Evolutionary conservation across 92 coral and sea anemone genomes (phyloP).

Genomic region (Epizoanthus illoricatus): DNA sequence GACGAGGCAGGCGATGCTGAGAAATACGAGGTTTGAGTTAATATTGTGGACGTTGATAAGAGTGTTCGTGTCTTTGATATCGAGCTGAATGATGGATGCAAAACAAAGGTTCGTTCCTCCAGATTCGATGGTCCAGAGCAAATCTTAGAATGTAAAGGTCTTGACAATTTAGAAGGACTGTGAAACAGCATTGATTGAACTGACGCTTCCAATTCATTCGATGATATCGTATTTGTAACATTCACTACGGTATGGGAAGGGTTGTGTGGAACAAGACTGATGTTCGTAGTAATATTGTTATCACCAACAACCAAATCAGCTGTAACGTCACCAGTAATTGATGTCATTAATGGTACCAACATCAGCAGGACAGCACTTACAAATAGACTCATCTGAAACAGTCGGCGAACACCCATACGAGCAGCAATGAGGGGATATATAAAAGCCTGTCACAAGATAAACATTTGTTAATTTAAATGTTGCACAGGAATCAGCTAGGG

Average conservation of each 20-base stretch:
- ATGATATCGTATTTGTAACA: background rate
- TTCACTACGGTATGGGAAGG: background rate
- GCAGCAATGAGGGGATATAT: conserved; percentile 28
- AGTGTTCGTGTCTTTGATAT: background rate
- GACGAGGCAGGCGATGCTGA: background rate
- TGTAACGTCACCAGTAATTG: conserved; percentile 14
- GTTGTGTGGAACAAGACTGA: background rate
- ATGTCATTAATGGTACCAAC: conserved; percentile 27
- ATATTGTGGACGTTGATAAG: background rate
- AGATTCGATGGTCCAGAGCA: background rate
- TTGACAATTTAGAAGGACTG: background rate
- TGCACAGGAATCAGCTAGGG: background rate
- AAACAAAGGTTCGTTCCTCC: background rate
- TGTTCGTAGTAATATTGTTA: background rate
- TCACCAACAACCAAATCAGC: background rate
- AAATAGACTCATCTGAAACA: background rate
- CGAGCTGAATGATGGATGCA: too few species aligned
- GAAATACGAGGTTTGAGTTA: too few species aligned
- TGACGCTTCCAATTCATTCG: background rate
- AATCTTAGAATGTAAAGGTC: background rate
- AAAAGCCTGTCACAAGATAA: conserved; percentile 13
- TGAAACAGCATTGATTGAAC: background rate
- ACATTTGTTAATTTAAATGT: background rate
- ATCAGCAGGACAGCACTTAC: background rate
- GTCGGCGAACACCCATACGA: conserved; percentile 20